phyloP scores from a whole-genome alignment of 2,888 invertebrate genomes.

The Rhamphomyia laevipes region DNA sequence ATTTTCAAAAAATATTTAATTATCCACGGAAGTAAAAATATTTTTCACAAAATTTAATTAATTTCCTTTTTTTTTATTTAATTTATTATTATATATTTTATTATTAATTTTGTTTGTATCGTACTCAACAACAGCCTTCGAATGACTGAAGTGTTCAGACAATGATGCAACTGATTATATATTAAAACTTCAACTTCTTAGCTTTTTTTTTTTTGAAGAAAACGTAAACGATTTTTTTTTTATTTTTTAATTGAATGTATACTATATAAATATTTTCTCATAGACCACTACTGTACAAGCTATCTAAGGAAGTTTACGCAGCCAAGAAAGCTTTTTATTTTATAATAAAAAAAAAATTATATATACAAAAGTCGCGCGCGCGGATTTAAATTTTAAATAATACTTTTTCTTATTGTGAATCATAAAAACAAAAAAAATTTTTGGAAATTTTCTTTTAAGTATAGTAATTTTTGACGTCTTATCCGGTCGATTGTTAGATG shows the following conservation, averaged over 20 bases:
- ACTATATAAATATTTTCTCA: not conserved
- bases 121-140: conserved; percentile 33
- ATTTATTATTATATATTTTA: conserved; percentile 4
- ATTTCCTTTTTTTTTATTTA: conserved; percentile 3
- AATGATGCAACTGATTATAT: conserved; percentile 41
- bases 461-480: not conserved
- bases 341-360: not conserved
- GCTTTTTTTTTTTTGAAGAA: not conserved
- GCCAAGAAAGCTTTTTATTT: not conserved
- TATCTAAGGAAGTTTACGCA: not conserved
- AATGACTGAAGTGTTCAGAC: conserved; percentile 38
- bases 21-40: not conserved
- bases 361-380: not conserved
- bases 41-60: not conserved
- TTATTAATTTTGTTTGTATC: conserved; percentile 13
- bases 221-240: not conserved
- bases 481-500: not conserved
- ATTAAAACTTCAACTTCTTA: conserved; percentile 18
- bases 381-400: not conserved
- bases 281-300: not conserved
- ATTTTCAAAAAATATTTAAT: too few species aligned
- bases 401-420: not conserved
- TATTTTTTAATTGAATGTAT: not conserved
- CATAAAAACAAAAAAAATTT: not conserved
- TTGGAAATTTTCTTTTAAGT: not conserved